Evolutionary conservation across 2,797 vertebrate species (phyloP), one percentile per base, ranked within the genome.

Genomic region (Diceros bicornis): DNA sequence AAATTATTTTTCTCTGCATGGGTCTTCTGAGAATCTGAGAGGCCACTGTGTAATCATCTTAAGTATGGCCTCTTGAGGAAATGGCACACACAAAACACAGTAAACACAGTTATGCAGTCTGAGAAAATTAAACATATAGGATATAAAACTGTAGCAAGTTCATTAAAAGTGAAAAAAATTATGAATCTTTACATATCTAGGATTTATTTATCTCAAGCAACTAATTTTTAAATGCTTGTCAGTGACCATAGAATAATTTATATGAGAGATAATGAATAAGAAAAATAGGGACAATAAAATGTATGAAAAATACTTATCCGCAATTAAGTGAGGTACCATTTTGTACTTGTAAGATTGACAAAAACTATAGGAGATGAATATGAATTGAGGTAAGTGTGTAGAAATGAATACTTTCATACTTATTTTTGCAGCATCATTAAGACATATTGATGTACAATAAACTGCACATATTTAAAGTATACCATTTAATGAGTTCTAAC

Each of bases 401-500:
- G 69, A 84, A 97, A 61, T 69, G 57, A 83, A 44, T 14, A 59
- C 50, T 87, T 96, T 62, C 29, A 64, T 68, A 75, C 50, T 95
- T 68, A 84, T 7, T 93, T 97, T 86, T 96, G 14, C 16, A 86
- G 52, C 34, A 95, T 95, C 66, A 87, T 95, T 90, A 96, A 93
- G 21, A 89, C 37, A 21, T 86, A 91, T 66, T 71, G 64, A 57
- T 85, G 2, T 52, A 74, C 71, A 92, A 72, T 89, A 96, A 95
- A 72, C 32, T 27, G 5, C 41, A 68, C 69, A 82, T 81, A 92
- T 92, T 97, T 97, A 92, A 97, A 96, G 64, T 87, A 90, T 71
- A 85, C 44, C 86, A 41, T 66, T 84, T 97, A 79, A 77, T 89
- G 69, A 84, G 50, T 97, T 94, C 94, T 95, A 94, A 93, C 62